These are phyloP conservation scores for Pristionchus japonicus DNA, from an alignment of 2,888 invertebrate genomes.

Conservation along the genomic window DNA sequence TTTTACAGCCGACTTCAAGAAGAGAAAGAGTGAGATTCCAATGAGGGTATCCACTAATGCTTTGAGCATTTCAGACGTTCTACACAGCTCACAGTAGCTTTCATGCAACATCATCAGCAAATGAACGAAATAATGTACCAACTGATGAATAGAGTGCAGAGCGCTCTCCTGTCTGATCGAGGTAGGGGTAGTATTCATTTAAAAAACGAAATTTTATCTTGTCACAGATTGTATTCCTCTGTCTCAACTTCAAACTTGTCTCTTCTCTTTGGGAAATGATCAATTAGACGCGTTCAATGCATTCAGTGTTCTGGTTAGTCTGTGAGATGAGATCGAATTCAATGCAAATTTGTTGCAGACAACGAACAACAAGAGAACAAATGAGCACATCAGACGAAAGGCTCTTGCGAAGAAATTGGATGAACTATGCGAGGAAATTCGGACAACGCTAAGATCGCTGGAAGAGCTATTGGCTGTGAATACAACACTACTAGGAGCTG, in stretches of 20 bases:
- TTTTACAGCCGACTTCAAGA: neutral
- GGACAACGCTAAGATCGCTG: neutral
- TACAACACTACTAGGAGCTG: neutral
- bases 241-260: neutral
- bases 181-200: neutral
- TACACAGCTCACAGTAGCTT: neutral
- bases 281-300: conserved; percentile 8
- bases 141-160: neutral
- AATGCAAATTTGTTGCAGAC: neutral
- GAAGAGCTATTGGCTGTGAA: neutral
- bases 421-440: neutral
- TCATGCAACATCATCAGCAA: neutral
- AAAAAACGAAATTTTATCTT: neutral
- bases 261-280: neutral
- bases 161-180: neutral
- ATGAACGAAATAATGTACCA: neutral
- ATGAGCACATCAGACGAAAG: neutral
- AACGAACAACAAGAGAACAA: neutral
- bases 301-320: neutral
- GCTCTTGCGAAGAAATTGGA: neutral
- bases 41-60: neutral
- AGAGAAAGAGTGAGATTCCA: neutral
- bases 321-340: neutral
- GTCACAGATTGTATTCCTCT: neutral
- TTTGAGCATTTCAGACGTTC: neutral